These are phyloP conservation scores for Biston stratarius DNA, from an alignment of 2,888 invertebrate species.

Conservation along the genomic window DNA sequence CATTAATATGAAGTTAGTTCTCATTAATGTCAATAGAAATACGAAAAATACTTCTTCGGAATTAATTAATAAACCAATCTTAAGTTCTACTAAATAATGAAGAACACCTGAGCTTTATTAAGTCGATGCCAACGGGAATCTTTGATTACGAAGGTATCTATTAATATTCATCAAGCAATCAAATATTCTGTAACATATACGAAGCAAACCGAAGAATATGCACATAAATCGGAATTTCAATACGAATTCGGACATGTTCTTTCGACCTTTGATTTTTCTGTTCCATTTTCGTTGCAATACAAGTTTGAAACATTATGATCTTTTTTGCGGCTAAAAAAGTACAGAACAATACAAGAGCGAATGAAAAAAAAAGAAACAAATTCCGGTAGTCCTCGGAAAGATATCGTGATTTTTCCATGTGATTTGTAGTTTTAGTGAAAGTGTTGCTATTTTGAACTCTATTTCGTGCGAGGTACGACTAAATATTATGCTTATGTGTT, in stretches of 20 bases:
- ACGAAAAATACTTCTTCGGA: not conserved
- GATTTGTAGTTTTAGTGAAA: conserved; percentile 38
- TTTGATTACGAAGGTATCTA: conserved; percentile 24
- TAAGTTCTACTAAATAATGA: conserved; percentile 6
- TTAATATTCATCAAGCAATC: conserved; percentile 36
- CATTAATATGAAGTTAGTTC: not conserved
- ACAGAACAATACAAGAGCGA: conserved; percentile 21
- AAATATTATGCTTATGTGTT: conserved; percentile 30
- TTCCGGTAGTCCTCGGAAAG: conserved; percentile 35
- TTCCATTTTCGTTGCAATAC: conserved; percentile 28
- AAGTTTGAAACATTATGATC: conserved; percentile 18
- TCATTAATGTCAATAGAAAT: not conserved
- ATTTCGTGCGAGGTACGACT: conserved; percentile 19
- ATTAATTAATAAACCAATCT: conserved; percentile 17
- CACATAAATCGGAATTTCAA: conserved; percentile 39
- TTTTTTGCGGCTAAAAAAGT: conserved; percentile 27
- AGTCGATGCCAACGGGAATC: conserved; percentile 15
- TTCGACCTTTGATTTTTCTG: conserved; percentile 30
- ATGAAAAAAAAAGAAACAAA: conserved; percentile 14
- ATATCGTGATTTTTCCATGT: conserved; percentile 50
- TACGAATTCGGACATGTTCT: conserved; percentile 21
- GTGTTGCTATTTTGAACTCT: conserved; percentile 31
- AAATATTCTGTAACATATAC: conserved; percentile 34
- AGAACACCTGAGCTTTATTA: conserved; percentile 16
- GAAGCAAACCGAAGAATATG: conserved; percentile 29